Evolutionary conservation across 2,797 vertebrate genomes (phyloP).

Genomic region (Peromyscus attwateri): DNA sequence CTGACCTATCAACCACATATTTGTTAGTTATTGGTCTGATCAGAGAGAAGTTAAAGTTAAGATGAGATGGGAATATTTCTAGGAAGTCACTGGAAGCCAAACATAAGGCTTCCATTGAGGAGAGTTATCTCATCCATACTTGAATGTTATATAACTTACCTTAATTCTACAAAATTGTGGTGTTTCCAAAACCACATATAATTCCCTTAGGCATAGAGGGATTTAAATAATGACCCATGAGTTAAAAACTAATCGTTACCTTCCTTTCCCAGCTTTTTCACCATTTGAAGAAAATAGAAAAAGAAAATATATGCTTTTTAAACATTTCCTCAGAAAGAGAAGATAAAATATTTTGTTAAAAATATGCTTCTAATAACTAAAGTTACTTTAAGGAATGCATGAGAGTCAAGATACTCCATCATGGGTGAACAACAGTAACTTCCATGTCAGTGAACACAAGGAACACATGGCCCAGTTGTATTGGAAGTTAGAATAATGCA

Average conservation of each 20-base stretch:
- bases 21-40: not conserved
- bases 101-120: not conserved
- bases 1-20: not conserved
- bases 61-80: not conserved
- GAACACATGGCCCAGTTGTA: not conserved
- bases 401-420: not conserved
- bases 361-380: slow-evolving; percentile 25
- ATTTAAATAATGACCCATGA: not conserved
- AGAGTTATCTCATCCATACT: not conserved
- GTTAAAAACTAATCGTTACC: not conserved
- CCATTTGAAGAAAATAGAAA: not conserved
- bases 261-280: not conserved
- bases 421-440: not conserved
- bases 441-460: not conserved
- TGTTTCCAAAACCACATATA: not conserved
- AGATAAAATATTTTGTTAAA: not conserved
- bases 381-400: slow-evolving; percentile 3
- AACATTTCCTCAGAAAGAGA: slow-evolving; percentile 41
- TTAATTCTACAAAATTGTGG: not conserved
- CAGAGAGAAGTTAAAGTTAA: not conserved
- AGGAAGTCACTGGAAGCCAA: slow-evolving; percentile 22
- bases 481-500: not conserved
- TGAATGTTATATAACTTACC: not conserved
- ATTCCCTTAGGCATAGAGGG: not conserved
- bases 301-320: slow-evolving; percentile 44